Evolutionary conservation across 2,888 invertebrate genomes (phyloP).

Genomic region (Scotopteryx bipunctaria): DNA sequence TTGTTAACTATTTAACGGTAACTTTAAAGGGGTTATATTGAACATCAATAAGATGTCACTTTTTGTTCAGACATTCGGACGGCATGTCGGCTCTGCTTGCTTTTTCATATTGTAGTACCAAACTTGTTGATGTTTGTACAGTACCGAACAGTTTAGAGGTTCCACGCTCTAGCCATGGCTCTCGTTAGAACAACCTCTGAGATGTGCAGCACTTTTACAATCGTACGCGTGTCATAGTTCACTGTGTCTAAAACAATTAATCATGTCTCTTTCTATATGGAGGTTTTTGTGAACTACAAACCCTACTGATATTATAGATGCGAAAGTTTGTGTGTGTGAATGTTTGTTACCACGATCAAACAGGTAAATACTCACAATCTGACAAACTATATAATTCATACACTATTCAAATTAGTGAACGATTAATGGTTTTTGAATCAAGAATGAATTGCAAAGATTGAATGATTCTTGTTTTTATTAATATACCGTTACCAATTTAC

Average conservation of each 20-base stretch:
- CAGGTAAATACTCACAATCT: slow-evolving; percentile 6
- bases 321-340: too few relatives aligned
- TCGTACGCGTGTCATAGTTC: slow-evolving; percentile 72
- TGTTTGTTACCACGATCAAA: too few relatives aligned
- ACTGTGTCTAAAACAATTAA: slow-evolving; percentile 71
- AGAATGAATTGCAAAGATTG: neutral
- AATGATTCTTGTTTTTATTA: neutral
- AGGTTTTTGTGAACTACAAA: slow-evolving; percentile 43
- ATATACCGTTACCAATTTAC: neutral
- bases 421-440: neutral
- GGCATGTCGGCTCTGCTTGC: slow-evolving; percentile 38
- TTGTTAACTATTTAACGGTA: slow-evolving; percentile 73
- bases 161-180: neutral
- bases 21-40: slow-evolving; percentile 55
- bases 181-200: neutral
- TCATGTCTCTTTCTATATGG: slow-evolving; percentile 54
- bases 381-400: slow-evolving; percentile 11
- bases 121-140: slow-evolving; percentile 40
- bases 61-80: slow-evolving; percentile 53
- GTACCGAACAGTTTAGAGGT: slow-evolving; percentile 6
- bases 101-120: slow-evolving; percentile 56
- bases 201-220: slow-evolving; percentile 32
- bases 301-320: too few relatives aligned
- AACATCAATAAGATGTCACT: slow-evolving; percentile 75
- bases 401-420: slow-evolving; percentile 1